Evolutionary conservation across 2,797 vertebrate species (phyloP).

Genomic region (Oryzias dopingdopingensis): DNA sequence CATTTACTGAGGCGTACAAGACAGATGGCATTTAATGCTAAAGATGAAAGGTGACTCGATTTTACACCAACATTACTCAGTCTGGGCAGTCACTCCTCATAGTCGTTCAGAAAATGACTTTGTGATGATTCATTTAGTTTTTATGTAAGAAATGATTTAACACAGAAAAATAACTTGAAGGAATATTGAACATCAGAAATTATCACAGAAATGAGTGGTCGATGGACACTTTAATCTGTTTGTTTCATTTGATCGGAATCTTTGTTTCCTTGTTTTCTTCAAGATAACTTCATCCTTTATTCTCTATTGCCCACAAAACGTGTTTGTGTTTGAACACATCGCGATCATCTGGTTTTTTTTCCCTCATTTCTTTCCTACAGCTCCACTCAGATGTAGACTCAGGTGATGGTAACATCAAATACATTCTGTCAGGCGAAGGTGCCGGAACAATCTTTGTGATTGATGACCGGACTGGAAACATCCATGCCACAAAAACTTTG

Average conservation of each 20-base stretch:
- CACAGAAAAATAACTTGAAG: constrained; percentile 40
- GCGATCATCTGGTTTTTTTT: neutral
- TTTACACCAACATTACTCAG: constrained; percentile 51
- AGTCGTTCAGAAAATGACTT: constrained; percentile 44
- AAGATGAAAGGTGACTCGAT: constrained; percentile 51
- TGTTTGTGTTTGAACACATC: neutral
- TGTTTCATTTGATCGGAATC: neutral
- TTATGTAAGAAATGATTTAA: constrained; percentile 1
- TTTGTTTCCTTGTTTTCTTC: constrained; percentile 9
- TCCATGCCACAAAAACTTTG: constrained; percentile 96
- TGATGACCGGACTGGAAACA: constrained; percentile 98
- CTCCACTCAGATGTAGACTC: constrained; percentile 97
- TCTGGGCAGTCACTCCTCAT: constrained; percentile 33
- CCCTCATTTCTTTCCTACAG: constrained; percentile 63
- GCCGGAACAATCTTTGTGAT: constrained; percentile 98
- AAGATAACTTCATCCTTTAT: too few species aligned
- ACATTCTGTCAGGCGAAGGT: constrained; percentile 97
- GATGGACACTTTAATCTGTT: neutral
- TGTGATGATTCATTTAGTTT: constrained; percentile 43
- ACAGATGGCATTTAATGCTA: constrained; percentile 36
- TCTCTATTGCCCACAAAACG: neutral
- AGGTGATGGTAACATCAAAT: constrained; percentile 94
- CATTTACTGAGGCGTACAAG: constrained; percentile 36
- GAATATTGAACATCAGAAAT: constrained; percentile 34
- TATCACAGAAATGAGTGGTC: neutral